Base-by-base conservation (phyloP, 92 coral and sea anemone genomes). In the Palythoa grandis region DNA sequence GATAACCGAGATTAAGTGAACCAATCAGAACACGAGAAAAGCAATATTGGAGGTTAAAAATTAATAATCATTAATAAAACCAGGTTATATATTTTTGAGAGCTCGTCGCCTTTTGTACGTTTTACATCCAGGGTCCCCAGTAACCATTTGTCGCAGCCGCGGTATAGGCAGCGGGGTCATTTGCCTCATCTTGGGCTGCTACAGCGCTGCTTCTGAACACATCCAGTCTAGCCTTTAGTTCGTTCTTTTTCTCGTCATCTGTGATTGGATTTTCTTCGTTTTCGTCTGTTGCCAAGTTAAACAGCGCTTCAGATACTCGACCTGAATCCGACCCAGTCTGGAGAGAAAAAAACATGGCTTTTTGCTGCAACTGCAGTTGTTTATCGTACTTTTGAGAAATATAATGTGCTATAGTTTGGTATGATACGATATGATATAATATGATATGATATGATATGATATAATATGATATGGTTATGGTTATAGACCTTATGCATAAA, bases 71-170 rank as follows among this genome's bases (percentile, higher is more conserved):
- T 29, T 29, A 29, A 43, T 43, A 43, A 43, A 3, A 43, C 6
- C 50, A 43, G 50, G 9, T 43, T 4, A 4, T 43, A 29, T 8
- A 43, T 43, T 43, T 43, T 5, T 8, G 50, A 43, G 50, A 43
- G 7, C 74, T 40, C 16, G 52, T 25, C 37, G 43, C 2, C 52
- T 70, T 23, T 40, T 70, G 19, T 8, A 16, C 24, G 14, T 73
- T 13, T 72, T 22, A 74, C 61, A 11, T 7, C 79, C 79, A 74
- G 15, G 79, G 79, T 10, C 79, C 79, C 79, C 79, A 74, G 3
- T 74, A 74, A 10, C 79, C 79, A 58, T 74, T 74, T 5, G 39
- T 16, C 15, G 19, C 10, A 58, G 79, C 79, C 60, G 63, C n/a
- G 8, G 79, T 74, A 37, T 74, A 74, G 7, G 78, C 78, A 54